These are phyloP conservation scores for Halocynthia roretzi DNA, from an alignment of 23 tunicate species.

Conservation along the genomic window DNA sequence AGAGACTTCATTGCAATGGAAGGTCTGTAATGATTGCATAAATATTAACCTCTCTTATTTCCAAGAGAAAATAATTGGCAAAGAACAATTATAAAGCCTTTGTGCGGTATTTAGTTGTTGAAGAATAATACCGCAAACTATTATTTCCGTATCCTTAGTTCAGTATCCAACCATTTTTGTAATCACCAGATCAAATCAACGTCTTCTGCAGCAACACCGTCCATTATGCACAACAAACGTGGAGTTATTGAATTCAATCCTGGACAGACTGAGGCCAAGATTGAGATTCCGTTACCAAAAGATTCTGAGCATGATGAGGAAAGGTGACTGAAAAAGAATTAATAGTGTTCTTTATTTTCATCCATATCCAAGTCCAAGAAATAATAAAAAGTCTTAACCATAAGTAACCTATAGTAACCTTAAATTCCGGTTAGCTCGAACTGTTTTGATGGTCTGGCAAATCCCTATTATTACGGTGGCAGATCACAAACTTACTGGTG, in stretches of 20 bases:
- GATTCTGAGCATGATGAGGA: slow-evolving; percentile 80
- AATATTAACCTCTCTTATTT: background rate
- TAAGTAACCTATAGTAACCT: too few species aligned
- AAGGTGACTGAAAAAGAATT: slow-evolving; percentile 19
- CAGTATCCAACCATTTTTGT: background rate
- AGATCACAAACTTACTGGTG: background rate
- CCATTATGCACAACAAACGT: slow-evolving; percentile 64
- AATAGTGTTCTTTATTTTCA: too few species aligned
- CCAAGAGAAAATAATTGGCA: background rate
- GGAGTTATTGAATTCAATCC: slow-evolving; percentile 82
- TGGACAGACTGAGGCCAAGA: slow-evolving; percentile 68
- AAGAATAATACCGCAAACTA: too few species aligned
- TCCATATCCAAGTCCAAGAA: too few species aligned
- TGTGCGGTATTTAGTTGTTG: background rate
- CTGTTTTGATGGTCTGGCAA: too few species aligned
- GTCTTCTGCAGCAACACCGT: slow-evolving; percentile 27
- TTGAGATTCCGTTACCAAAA: slow-evolving; percentile 54
- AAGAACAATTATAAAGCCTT: background rate
- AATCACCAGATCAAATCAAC: slow-evolving; percentile 47
- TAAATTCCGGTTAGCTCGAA: too few species aligned
- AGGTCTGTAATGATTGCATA: slow-evolving; percentile 16
- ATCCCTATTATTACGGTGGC: background rate
- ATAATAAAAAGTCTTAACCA: too few species aligned
- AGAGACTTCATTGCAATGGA: slow-evolving; percentile 81
- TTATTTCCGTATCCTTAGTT: background rate